Base-by-base conservation (phyloP, 2,888 invertebrate genomes). In the Lamellibrachia satsuma region DNA sequence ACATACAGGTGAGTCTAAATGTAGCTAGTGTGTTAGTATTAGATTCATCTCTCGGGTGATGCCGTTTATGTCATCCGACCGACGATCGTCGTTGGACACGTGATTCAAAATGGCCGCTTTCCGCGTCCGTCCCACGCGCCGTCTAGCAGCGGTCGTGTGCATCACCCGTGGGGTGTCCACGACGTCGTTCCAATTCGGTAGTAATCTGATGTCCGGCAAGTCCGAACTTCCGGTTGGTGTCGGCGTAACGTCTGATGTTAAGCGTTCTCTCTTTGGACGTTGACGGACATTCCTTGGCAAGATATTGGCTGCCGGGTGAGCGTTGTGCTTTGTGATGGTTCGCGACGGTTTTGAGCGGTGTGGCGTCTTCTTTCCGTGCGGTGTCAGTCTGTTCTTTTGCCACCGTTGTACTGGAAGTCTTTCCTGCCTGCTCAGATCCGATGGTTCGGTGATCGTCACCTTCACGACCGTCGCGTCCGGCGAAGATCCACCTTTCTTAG, bases 141-240 rank as follows among this genome's bases (percentile, higher is more conserved):
- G 75, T 75, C 75, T 75, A 22, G 75, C 75, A 22, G 75, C 75
- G 75, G 75, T 75, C 75, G 75, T 75, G 75, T 75, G 75, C 75
- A 75, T 75, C 22, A 75, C 22, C 22, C 75, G 75, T n/a, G 75
- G 75, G 75, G 75, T 22, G 75, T 75, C 75, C 75, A 75, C 75
- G 75, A 75, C 22, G 22, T 75, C 75, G 75, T 75, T 75, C 75
- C 75, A 75, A 22, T 75, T 75, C 22, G 75, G 75, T 22, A 75
- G 75, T 75, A 75, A 75, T n/a, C 75, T 22, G 75, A n/a, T 22
- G 75, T 22, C 75, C 22, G 75, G 75, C 22, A 22, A 4, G 75
- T 3, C 75, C 15, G 75, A 75, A 22, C 22, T 11, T 75, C 75
- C 75, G 75, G 75, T 22, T 11, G 75, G n/a, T 6, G n/a, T 22